These are phyloP conservation scores for Coendou prehensilis DNA, from an alignment of 2,797 vertebrate genomes.

Conservation along the genomic window DNA sequence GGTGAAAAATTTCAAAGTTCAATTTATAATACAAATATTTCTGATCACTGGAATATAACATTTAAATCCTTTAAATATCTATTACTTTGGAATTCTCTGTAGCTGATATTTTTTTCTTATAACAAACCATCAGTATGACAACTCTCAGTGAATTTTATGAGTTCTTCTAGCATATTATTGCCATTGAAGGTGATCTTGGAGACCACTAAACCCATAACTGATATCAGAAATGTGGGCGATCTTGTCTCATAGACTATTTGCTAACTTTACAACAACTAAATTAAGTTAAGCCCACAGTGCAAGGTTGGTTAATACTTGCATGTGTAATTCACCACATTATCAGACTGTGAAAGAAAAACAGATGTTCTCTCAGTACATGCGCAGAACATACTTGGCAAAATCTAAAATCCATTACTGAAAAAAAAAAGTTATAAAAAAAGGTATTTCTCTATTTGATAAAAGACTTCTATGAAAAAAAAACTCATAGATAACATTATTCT, in stretches of 20 bases:
- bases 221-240: neutral
- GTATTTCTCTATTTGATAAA: conserved; percentile 24
- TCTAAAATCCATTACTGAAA: neutral
- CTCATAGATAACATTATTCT: neutral
- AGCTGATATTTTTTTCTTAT: neutral
- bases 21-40: neutral
- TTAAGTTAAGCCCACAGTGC: neutral
- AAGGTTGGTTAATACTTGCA: neutral
- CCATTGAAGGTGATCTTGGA: neutral
- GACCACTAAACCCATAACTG: neutral
- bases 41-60: neutral
- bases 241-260: neutral
- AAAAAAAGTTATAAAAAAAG: neutral
- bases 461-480: neutral
- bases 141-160: neutral
- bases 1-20: neutral
- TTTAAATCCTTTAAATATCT: neutral
- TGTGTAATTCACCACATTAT: neutral
- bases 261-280: neutral
- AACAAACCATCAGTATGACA: neutral
- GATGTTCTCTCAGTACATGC: neutral
- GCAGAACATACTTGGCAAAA: neutral
- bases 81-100: neutral
- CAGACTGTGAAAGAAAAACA: conserved; percentile 11
- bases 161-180: neutral